These are phyloP conservation scores for Paradisaea rubra DNA, from an alignment of 2,113 vertebrate genomes.

Conservation along the genomic window DNA sequence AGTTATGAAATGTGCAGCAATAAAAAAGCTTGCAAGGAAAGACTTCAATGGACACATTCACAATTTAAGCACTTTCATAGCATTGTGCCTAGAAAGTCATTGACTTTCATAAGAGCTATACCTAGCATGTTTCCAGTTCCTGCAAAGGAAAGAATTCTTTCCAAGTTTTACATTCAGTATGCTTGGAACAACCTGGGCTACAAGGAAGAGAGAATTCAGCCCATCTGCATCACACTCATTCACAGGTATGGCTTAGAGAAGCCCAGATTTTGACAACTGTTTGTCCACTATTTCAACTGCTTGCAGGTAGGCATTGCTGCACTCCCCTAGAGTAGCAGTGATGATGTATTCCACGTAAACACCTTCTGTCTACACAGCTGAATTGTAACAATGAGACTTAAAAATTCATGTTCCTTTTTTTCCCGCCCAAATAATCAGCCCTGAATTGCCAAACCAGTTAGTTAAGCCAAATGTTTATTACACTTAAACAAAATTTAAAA, in stretches of 20 bases:
- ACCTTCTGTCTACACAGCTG: not conserved
- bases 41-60: not conserved
- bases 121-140: not conserved
- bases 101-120: not conserved
- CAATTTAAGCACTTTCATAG: not conserved
- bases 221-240: not conserved
- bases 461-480: not conserved
- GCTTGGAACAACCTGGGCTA: not conserved
- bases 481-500: not conserved
- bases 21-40: not conserved
- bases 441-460: not conserved
- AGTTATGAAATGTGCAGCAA: not conserved
- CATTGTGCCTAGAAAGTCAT: not conserved
- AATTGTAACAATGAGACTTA: not conserved
- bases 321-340: not conserved
- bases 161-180: not conserved
- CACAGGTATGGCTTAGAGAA: not conserved
- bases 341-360: accelerated
- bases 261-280: not conserved
- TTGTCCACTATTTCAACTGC: not conserved
- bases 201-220: not conserved
- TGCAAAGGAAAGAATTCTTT: not conserved
- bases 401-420: not conserved
- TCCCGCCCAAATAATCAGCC: not conserved
- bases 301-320: not conserved